Conservation (phyloP, 2,797 vertebrate species). For the Erethizon dorsatum region DNA sequence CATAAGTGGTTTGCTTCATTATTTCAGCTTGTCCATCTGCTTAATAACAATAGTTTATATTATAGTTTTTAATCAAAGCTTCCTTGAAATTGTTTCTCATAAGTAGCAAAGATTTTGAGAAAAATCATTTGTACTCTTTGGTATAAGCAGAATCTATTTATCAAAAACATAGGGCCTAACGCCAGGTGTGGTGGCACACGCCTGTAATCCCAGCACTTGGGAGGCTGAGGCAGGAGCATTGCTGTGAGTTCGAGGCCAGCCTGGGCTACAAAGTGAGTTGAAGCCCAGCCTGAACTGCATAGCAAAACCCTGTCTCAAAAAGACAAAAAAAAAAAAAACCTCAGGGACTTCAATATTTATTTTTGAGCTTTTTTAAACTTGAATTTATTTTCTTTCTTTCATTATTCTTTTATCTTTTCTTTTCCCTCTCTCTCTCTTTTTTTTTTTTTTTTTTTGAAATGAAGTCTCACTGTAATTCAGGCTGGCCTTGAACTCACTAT, state of each 20-base stretch:
- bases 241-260: too few species aligned
- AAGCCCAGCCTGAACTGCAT: too few species aligned
- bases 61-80: slow-evolving; percentile 51
- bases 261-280: too few species aligned
- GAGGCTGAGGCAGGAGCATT: too few species aligned
- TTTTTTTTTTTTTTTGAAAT: background rate
- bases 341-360: background rate
- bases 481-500: background rate
- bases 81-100: slow-evolving; percentile 54
- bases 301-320: too few species aligned
- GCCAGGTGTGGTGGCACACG: too few species aligned
- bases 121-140: slow-evolving; percentile 36
- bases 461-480: background rate
- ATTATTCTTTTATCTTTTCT: background rate
- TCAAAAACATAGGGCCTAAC: background rate
- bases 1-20: slow-evolving; percentile 55
- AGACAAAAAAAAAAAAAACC: too few species aligned
- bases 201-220: too few species aligned
- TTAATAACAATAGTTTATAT: slow-evolving; percentile 38
- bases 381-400: background rate
- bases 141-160: background rate
- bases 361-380: background rate
- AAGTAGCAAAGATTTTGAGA: slow-evolving; percentile 59
- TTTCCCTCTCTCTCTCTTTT: background rate
- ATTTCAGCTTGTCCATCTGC: slow-evolving; percentile 68